These are phyloP conservation scores for Ptychobarbus kaznakovi DNA, from an alignment of 2,797 vertebrate species.

Conservation along the genomic window DNA sequence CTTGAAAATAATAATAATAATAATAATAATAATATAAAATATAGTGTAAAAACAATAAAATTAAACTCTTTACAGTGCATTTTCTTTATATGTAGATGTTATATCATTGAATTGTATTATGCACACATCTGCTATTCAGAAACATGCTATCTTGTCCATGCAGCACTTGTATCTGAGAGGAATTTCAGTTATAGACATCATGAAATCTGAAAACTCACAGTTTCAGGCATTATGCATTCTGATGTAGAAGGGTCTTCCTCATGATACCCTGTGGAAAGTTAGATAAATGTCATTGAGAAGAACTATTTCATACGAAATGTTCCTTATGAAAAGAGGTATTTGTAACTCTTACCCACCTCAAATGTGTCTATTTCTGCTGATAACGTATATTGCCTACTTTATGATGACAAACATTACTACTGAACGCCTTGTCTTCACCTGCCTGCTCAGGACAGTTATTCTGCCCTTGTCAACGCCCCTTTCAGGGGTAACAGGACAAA, in stretches of 20 bases:
- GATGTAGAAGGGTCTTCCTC: not conserved
- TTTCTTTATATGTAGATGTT: not conserved
- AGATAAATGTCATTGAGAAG: not conserved
- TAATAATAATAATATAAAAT: too few relatives aligned
- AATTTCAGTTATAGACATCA: not conserved
- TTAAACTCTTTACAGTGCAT: not conserved
- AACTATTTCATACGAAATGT: not conserved
- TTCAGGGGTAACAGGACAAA: not conserved
- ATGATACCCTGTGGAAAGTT: not conserved
- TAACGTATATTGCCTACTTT: not conserved
- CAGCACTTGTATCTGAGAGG: not conserved
- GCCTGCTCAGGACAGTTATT: not conserved
- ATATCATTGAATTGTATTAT: not conserved
- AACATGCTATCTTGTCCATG: not conserved
- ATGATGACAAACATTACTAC: not conserved
- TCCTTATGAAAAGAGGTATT: slow-evolving; percentile 4
- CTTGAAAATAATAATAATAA: too few relatives aligned
- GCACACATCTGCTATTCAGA: not conserved
- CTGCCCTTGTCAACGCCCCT: not conserved
- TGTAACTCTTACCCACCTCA: not conserved
- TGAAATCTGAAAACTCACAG: not conserved
- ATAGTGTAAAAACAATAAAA: not conserved
- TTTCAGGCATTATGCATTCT: not conserved
- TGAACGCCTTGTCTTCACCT: not conserved
- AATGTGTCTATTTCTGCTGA: not conserved